Evolutionary conservation across 1,140 invertebrate species (phyloP).

Genomic region (Zaprionus lachaisei): DNA sequence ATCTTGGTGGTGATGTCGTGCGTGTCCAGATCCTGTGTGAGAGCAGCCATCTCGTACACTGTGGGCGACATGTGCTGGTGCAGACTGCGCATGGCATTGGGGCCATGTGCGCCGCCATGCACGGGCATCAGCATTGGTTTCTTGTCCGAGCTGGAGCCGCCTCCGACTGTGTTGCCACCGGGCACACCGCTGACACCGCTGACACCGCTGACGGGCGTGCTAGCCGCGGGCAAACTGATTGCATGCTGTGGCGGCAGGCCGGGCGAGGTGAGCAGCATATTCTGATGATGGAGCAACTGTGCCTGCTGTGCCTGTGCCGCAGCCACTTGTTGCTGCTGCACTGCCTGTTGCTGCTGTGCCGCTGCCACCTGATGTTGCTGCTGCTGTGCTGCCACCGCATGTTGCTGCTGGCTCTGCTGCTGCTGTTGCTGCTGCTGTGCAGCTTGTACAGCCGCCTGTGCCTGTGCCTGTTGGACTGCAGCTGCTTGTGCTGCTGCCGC

Average conservation of each 20-base stretch:
- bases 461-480: constrained; percentile 85
- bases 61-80: constrained; percentile 93
- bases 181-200: constrained; percentile 67
- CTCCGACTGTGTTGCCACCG: neutral
- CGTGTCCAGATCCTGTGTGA: constrained; percentile 98
- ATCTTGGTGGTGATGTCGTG: constrained; percentile 98
- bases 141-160: constrained; percentile 85
- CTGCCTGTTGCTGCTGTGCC: constrained; percentile 85
- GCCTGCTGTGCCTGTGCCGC: constrained; percentile 85
- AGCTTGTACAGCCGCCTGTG: constrained; percentile 86
- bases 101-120: constrained; percentile 84
- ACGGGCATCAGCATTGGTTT: constrained; percentile 84
- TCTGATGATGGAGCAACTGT: constrained; percentile 86
- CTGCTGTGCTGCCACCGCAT: constrained; percentile 85
- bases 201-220: constrained; percentile 55
- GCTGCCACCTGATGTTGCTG: constrained; percentile 85
- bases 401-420: constrained; percentile 86
- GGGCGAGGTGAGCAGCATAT: constrained; percentile 87
- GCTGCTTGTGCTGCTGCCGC: constrained; percentile 85
- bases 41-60: constrained; percentile 97
- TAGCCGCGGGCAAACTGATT: constrained; percentile 85
- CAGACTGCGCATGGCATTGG: constrained; percentile 87
- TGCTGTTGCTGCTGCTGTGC: constrained; percentile 85
- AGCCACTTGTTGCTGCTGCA: constrained; percentile 87
- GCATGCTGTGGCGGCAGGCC: constrained; percentile 88